These are phyloP conservation scores for Guaruba guarouba DNA, from an alignment of 2,113 vertebrate genomes.

Conservation along the genomic window DNA sequence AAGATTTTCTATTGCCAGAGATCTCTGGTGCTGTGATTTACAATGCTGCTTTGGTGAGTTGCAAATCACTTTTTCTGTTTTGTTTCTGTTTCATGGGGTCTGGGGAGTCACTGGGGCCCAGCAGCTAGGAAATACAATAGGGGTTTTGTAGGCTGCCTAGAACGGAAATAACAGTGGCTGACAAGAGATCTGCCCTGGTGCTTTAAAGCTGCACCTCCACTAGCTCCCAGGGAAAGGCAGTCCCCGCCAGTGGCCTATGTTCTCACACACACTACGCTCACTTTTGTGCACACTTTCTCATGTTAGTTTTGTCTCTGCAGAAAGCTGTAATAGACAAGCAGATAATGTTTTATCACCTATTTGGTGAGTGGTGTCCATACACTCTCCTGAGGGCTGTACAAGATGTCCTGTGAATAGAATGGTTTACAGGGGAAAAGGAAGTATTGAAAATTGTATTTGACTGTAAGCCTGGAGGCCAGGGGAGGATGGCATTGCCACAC, in stretches of 20 bases:
- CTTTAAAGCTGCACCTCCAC: not conserved
- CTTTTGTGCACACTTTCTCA: not conserved
- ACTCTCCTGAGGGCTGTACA: not conserved
- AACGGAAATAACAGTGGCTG: not conserved
- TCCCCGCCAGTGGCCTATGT: rapidly evolving
- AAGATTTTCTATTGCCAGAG: not conserved
- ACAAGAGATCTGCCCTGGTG: rapidly evolving
- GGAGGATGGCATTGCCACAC: rapidly evolving
- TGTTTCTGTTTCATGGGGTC: rapidly evolving
- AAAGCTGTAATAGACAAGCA: not conserved
- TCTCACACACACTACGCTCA: not conserved
- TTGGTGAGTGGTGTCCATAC: rapidly evolving
- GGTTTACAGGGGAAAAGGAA: not conserved
- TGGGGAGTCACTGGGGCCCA: not conserved
- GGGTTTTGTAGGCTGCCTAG: not conserved
- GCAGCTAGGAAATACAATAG: not conserved
- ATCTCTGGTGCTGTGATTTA: not conserved
- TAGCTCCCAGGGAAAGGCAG: rapidly evolving
- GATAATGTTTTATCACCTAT: rapidly evolving
- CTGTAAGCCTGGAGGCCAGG: not conserved
- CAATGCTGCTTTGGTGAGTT: rapidly evolving
- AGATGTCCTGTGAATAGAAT: not conserved
- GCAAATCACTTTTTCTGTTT: not conserved
- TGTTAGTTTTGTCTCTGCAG: not conserved
- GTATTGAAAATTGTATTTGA: rapidly evolving